Conservation (phyloP, 1,140 invertebrate species). For the Reticulitermes speratus region DNA sequence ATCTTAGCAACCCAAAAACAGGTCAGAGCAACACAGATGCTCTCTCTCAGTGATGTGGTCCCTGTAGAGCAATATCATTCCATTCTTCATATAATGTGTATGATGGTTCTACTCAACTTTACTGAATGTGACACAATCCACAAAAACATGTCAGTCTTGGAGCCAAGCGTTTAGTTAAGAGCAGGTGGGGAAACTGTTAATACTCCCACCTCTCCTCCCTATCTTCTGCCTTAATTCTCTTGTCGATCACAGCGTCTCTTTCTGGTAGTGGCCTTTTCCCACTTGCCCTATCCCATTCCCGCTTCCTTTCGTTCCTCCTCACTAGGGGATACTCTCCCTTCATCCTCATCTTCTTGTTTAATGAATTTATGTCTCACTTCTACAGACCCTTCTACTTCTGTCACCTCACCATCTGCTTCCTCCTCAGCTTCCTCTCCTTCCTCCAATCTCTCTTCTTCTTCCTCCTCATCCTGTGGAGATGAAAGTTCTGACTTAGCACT, state of each 20-base stretch:
- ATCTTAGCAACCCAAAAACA: not conserved
- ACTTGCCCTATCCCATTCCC: constrained; percentile 32
- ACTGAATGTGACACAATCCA: not conserved
- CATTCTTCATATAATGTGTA: not conserved
- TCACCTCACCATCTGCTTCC: constrained; percentile 18
- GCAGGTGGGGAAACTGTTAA: constrained; percentile 32
- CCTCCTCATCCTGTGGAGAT: constrained; percentile 14
- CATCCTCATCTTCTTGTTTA: constrained; percentile 9
- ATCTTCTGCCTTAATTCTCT: constrained; percentile 41
- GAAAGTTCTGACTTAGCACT: constrained; percentile 29
- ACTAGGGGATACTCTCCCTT: not conserved
- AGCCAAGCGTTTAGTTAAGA: no score
- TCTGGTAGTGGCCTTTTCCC: constrained; percentile 25
- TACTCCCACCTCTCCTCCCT: constrained; percentile 50
- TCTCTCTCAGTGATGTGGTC: not conserved
- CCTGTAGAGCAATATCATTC: constrained; percentile 1
- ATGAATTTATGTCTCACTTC: constrained; percentile 8
- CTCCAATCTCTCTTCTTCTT: not conserved
- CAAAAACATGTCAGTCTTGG: not conserved
- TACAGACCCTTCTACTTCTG: constrained; percentile 24
- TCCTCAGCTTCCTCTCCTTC: constrained; percentile 14
- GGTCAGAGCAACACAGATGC: not conserved
- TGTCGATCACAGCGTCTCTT: constrained; percentile 37
- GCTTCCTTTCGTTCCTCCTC: constrained; percentile 37
- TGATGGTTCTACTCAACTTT: no score